These are phyloP conservation scores for Myiozetetes cayanensis DNA, from an alignment of 2,113 vertebrate species.

Conservation along the genomic window DNA sequence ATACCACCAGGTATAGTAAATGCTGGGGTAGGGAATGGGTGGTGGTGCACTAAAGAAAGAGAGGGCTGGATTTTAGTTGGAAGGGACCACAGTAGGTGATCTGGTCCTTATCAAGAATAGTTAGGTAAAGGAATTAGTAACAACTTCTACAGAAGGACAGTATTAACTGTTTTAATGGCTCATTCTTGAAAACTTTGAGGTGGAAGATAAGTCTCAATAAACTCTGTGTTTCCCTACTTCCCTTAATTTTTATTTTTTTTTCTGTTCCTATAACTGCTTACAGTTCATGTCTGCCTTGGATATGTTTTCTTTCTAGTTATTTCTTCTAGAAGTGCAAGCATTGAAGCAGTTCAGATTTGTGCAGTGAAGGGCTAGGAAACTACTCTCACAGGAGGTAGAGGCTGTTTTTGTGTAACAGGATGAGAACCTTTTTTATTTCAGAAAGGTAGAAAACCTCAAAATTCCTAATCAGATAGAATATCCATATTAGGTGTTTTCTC, in stretches of 20 bases:
- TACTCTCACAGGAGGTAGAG: accelerated
- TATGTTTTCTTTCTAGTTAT: background rate
- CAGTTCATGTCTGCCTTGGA: background rate
- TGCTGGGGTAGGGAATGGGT: background rate
- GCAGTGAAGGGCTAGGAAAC: background rate
- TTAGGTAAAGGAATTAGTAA: background rate
- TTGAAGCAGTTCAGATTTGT: background rate
- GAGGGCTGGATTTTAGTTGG: background rate
- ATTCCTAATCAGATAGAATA: background rate
- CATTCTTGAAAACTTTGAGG: background rate
- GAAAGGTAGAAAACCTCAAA: background rate
- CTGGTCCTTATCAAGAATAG: background rate
- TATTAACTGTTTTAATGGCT: background rate
- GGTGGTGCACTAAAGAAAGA: background rate
- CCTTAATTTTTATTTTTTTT: background rate
- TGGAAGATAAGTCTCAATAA: background rate
- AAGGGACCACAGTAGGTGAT: background rate
- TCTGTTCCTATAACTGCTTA: background rate
- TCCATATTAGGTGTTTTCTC: background rate
- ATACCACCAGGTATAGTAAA: background rate
- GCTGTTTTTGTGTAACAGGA: background rate
- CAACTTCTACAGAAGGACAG: background rate
- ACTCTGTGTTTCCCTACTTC: background rate
- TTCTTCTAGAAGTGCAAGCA: background rate
- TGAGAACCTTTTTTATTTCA: background rate